These are phyloP conservation scores for Drosophila arawakana DNA, from an alignment of 1,140 invertebrate genomes.

Conservation along the genomic window DNA sequence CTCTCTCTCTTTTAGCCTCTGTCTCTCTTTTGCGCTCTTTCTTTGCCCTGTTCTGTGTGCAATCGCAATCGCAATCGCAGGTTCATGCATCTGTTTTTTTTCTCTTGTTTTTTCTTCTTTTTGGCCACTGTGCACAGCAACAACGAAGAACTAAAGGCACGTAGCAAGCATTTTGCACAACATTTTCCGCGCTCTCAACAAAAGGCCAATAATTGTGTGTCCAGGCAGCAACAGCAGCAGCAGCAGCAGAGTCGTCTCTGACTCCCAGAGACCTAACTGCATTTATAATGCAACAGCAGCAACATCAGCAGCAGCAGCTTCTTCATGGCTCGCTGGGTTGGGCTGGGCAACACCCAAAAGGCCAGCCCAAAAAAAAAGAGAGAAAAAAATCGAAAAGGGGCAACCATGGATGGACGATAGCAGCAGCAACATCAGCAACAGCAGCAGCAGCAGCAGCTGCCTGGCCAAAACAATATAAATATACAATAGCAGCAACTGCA, in stretches of 20 bases:
- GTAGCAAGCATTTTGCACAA: constrained; percentile 79
- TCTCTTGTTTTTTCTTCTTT: too few relatives aligned
- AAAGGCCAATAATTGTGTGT: constrained; percentile 71
- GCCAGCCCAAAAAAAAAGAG: constrained; percentile 44
- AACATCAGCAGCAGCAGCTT: constrained; percentile 65
- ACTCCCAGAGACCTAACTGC: constrained; percentile 63
- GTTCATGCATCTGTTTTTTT: constrained; percentile 37
- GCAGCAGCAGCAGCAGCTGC: constrained; percentile 45
- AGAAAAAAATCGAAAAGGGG: constrained; percentile 40
- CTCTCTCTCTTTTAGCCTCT: constrained; percentile 5
- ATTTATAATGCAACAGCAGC: constrained; percentile 69
- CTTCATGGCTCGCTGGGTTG: constrained; percentile 76
- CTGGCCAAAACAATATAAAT: constrained; percentile 49
- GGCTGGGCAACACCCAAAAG: constrained; percentile 75
- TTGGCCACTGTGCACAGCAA: constrained; percentile 40
- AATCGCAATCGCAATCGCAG: constrained; percentile 43
- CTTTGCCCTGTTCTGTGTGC: background rate
- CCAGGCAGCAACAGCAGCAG: constrained; percentile 27
- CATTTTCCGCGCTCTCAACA: constrained; percentile 76
- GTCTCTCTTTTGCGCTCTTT: background rate
- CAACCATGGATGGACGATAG: constrained; percentile 57
- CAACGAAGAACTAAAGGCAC: constrained; percentile 60
- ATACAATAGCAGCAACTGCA: constrained; percentile 45
- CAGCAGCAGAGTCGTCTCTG: constrained; percentile 15
- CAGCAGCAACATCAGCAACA: constrained; percentile 48